These are phyloP conservation scores for Drosophila virilis DNA, from an alignment of 1,140 invertebrate genomes.

Conservation along the genomic window DNA sequence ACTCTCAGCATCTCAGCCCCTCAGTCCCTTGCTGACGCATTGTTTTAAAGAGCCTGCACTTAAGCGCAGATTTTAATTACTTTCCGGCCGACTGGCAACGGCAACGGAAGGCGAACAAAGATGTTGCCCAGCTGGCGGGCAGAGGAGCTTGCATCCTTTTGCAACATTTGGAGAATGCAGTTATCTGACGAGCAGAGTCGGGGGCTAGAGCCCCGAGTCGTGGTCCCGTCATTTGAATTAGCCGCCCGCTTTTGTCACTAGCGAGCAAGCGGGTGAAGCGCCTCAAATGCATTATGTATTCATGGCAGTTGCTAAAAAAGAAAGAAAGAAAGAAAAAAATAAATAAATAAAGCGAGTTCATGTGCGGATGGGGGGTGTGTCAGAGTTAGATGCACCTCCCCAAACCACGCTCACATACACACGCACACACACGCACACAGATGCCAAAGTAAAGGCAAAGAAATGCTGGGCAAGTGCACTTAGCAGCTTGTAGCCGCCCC, in stretches of 20 bases:
- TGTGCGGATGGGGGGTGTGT: not conserved
- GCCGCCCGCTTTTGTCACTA: constrained; percentile 66
- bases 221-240: constrained; percentile 70
- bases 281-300: constrained; percentile 81
- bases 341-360: constrained; percentile 9
- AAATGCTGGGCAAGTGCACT: constrained; percentile 79
- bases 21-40: not conserved
- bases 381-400: constrained; percentile 1
- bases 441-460: constrained; percentile 48
- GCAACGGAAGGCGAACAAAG: constrained; percentile 65
- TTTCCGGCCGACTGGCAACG: constrained; percentile 73
- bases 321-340: constrained; percentile 23
- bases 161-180: constrained; percentile 76
- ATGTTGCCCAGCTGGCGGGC: constrained; percentile 19
- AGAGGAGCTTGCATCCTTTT: constrained; percentile 45
- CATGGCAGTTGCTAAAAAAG: constrained; percentile 59
- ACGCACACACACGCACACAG: constrained; percentile 4
- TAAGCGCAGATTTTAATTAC: constrained; percentile 82
- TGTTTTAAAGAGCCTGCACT: constrained; percentile 70
- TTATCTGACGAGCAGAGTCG: constrained; percentile 55
- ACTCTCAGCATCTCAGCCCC: not conserved
- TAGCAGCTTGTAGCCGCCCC: constrained; percentile 80
- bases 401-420: not conserved
- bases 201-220: constrained; percentile 1
- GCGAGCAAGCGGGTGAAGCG: constrained; percentile 31